Evolutionary conservation across 2,113 vertebrate genomes (phyloP).

Genomic region (Chaetorhynchus papuensis): DNA sequence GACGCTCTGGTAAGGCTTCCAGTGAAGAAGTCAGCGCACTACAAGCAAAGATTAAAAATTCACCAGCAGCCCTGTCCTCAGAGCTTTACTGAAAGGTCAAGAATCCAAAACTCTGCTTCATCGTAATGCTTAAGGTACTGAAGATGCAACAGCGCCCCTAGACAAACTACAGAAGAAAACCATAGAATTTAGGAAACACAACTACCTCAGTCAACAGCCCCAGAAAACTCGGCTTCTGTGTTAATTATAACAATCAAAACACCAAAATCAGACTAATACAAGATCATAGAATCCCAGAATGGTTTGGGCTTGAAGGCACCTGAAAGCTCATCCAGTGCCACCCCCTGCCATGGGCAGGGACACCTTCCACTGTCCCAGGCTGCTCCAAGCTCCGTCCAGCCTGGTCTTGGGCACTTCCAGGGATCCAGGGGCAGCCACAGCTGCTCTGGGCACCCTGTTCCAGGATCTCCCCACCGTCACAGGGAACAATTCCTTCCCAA

Average conservation of each 20-base stretch:
- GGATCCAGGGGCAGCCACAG: background rate
- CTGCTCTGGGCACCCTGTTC: background rate
- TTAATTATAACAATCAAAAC: background rate
- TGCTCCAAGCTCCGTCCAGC: rapidly evolving
- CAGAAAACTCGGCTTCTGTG: background rate
- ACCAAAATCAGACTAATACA: background rate
- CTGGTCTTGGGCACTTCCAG: background rate
- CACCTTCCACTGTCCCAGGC: rapidly evolving
- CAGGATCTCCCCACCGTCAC: rapidly evolving
- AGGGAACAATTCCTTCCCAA: background rate
- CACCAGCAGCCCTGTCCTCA: background rate
- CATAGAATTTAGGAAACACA: rapidly evolving
- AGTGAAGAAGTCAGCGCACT: background rate
- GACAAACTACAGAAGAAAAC: background rate
- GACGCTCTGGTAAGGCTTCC: background rate
- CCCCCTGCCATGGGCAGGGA: background rate
- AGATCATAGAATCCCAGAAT: background rate
- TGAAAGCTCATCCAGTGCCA: rapidly evolving
- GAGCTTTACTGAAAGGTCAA: background rate
- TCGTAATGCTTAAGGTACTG: background rate
- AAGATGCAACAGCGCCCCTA: rapidly evolving
- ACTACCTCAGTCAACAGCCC: background rate
- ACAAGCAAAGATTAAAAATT: background rate
- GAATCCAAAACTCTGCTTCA: background rate
- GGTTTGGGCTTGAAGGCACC: background rate